Evolutionary conservation across 2,797 vertebrate genomes (phyloP), one percentile per base, ranked within the genome.

Genomic region (Lagodon rhomboides): DNA sequence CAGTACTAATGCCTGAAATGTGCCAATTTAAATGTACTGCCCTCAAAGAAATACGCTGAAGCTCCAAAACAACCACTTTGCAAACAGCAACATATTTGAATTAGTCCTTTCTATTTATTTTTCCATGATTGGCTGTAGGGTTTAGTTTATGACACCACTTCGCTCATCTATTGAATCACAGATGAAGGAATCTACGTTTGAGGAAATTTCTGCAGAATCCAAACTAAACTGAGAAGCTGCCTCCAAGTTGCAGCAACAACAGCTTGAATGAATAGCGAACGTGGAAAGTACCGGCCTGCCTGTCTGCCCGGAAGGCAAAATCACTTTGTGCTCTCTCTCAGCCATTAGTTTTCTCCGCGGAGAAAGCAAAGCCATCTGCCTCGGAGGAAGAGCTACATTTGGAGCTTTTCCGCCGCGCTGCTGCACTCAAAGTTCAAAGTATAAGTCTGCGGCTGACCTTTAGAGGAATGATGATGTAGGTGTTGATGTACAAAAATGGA

Each of bases 361-460:
- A 23, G n/a, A 67, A 67, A 77, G 38, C 15, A 64, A 59, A 71
- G 51, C 38, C 5, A 5, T 34, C 51, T n/a, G 17, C 34, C 50
- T 73, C 12, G 1, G 44, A 75, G 54, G 64, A 58, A 59, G 44
- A 70, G 56, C 66, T 16, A 4, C 43, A 53, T 12, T 46, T 41
- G 23, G 17, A 3, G n/a, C 41, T 41, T 63, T 63, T 54, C 23
- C 38, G 23, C 23, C 4, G 34, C 17, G 55, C 46, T 54, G 56
- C 38, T 23, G 71, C 74, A 73, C 51, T 78, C 47, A 38, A 11
- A 59, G 73, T 70, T 83, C 46, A 87, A 70, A 82, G 46, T 55
- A 46, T 54, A 51, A 55, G 30, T 75, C 78, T 71, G 58, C 1
- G 1, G 20, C 63, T 78, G 82, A 85, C 82, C 77, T 88, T 85